These are phyloP conservation scores for Trichogramma evanescens DNA, from an alignment of 2,888 invertebrate genomes.

Conservation along the genomic window DNA sequence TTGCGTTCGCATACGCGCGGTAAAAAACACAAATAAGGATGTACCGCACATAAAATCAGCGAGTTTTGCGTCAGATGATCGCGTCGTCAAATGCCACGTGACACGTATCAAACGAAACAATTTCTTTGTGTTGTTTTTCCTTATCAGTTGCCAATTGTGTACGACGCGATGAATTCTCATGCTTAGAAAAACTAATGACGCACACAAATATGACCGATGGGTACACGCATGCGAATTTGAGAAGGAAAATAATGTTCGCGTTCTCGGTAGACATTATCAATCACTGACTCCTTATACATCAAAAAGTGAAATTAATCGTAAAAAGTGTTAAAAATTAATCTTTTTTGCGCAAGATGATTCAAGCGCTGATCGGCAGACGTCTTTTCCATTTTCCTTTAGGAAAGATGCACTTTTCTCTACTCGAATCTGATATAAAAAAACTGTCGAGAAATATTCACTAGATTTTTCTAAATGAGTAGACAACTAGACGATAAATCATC, in stretches of 20 bases:
- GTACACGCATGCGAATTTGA: neutral
- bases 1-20: too few relatives aligned
- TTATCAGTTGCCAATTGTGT: too few relatives aligned
- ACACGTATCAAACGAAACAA: too few relatives aligned
- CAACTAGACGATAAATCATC: slow-evolving; percentile 33
- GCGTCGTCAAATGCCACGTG: too few relatives aligned
- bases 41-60: too few relatives aligned
- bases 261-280: slow-evolving; percentile 5
- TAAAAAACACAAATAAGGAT: too few relatives aligned
- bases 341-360: slow-evolving; percentile 8
- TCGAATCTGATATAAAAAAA: slow-evolving; percentile 21
- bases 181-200: slow-evolving; percentile 7
- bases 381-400: neutral
- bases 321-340: slow-evolving; percentile 14
- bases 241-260: slow-evolving; percentile 2
- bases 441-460: neutral
- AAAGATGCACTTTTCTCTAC: slow-evolving; percentile 16
- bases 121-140: too few relatives aligned
- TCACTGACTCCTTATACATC: neutral
- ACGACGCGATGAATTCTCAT: too few relatives aligned
- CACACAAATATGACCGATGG: neutral
- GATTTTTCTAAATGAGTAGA: slow-evolving; percentile 20
- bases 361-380: too few relatives aligned
- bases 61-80: too few relatives aligned
- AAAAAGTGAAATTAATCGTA: slow-evolving; percentile 12